These are phyloP conservation scores for Pachycephus smyrnensis DNA, from an alignment of 2,888 invertebrate genomes.

Conservation along the genomic window DNA sequence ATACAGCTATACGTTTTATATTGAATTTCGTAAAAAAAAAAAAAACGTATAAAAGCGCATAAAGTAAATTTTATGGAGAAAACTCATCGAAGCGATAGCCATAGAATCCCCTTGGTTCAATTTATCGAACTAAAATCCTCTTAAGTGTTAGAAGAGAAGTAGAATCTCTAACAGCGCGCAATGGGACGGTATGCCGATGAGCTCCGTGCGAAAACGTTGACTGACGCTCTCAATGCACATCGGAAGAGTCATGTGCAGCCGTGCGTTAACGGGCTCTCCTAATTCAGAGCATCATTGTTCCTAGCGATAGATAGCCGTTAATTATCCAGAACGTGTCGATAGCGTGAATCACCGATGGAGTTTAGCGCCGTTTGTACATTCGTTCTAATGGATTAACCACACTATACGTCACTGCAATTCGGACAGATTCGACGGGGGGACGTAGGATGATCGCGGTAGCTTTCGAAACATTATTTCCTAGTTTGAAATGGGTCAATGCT, in stretches of 20 bases:
- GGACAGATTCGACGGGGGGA: neutral
- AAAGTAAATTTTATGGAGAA: neutral
- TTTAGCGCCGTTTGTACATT: constrained; percentile 25
- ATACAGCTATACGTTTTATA: neutral
- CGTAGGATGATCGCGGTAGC: neutral
- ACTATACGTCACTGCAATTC: neutral
- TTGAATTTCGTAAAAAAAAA: neutral
- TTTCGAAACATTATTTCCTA: neutral
- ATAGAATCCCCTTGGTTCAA: neutral
- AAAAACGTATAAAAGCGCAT: neutral
- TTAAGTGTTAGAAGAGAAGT: neutral
- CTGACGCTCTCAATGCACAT: neutral
- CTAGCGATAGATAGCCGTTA: constrained; percentile 35
- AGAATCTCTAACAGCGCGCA: neutral
- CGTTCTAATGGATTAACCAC: neutral
- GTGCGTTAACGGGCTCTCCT: constrained; percentile 25
- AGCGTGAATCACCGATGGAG: constrained; percentile 25
- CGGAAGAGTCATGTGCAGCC: constrained; percentile 1
- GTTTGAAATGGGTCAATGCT: neutral
- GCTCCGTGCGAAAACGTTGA: neutral
- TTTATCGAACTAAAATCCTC: neutral
- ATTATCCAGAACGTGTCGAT: constrained; percentile 40
- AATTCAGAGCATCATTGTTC: constrained; percentile 38
- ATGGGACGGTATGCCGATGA: neutral
- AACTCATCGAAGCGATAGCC: neutral